Evolutionary conservation across 1,140 invertebrate genomes (phyloP).

Genomic region (Cotesia typhae): DNA sequence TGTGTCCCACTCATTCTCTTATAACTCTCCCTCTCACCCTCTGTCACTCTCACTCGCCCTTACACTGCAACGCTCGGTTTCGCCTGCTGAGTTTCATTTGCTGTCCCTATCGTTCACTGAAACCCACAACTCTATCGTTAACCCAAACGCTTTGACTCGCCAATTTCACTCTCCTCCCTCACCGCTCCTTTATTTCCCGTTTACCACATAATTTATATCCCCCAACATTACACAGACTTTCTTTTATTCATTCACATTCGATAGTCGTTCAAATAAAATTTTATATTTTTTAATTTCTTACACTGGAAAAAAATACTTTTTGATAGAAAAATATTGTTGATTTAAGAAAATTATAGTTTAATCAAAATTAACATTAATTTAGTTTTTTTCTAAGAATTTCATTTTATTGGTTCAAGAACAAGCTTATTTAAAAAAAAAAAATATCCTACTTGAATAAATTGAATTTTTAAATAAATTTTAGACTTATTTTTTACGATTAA

Average conservation of each 20-base stretch:
- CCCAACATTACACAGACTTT: not conserved
- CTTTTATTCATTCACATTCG: conserved; percentile 21
- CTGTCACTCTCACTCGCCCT: not conserved
- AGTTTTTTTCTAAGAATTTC: too few species aligned
- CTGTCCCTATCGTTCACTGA: conserved; percentile 13
- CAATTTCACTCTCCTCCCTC: too few species aligned
- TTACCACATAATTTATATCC: conserved; percentile 14
- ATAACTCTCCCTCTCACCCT: conserved; percentile 6
- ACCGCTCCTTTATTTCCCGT: not conserved
- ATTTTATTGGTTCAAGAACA: too few species aligned
- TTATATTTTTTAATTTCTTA: too few species aligned
- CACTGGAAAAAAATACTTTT: too few species aligned
- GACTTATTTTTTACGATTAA: too few species aligned
- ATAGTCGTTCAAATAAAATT: not conserved
- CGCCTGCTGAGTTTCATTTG: conserved; percentile 6
- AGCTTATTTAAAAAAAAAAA: too few species aligned
- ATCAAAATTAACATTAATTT: too few species aligned
- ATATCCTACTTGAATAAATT: too few species aligned
- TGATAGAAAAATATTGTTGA: too few species aligned
- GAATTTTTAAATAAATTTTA: too few species aligned
- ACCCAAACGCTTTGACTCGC: not conserved
- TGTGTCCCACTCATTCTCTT: conserved; percentile 12
- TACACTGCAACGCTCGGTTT: not conserved
- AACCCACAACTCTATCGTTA: conserved; percentile 9
- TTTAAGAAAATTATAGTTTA: too few species aligned